These are phyloP conservation scores for Amiota communis DNA, from an alignment of 2,888 invertebrate genomes.

Conservation along the genomic window DNA sequence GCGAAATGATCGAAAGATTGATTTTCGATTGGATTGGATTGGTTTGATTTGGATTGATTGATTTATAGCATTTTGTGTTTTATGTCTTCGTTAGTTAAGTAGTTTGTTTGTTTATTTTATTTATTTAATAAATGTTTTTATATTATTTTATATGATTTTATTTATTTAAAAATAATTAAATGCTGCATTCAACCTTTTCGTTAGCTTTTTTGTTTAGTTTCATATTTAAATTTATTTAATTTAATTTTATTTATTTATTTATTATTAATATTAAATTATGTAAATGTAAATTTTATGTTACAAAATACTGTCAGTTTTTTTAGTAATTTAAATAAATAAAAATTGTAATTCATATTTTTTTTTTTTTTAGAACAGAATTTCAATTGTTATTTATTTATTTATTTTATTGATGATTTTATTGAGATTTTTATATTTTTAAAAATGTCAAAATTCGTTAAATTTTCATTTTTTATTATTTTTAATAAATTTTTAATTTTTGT, in stretches of 20 bases:
- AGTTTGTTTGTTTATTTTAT: neutral
- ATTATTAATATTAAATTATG: slow-evolving; percentile 27
- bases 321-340: slow-evolving; percentile 27
- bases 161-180: slow-evolving; percentile 51
- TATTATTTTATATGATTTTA: slow-evolving; percentile 25
- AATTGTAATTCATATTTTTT: slow-evolving; percentile 22
- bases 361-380: slow-evolving; percentile 3
- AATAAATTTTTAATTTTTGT: slow-evolving; percentile 31
- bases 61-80: neutral
- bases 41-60: slow-evolving; percentile 2
- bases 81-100: neutral
- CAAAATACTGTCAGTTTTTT: slow-evolving; percentile 32
- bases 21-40: neutral
- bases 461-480: slow-evolving; percentile 22
- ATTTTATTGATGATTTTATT: slow-evolving; percentile 2
- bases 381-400: slow-evolving; percentile 14
- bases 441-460: slow-evolving; percentile 49
- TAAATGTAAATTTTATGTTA: slow-evolving; percentile 20
- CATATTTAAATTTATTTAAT: slow-evolving; percentile 24
- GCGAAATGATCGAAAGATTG: neutral
- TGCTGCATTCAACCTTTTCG: slow-evolving; percentile 60
- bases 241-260: slow-evolving; percentile 29
- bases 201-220: slow-evolving; percentile 37
- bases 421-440: neutral
- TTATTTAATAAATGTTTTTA: slow-evolving; percentile 28